Evolutionary conservation across 2,888 invertebrate genomes (phyloP), one percentile per base, ranked within the genome.

Genomic region (Oconnorella tubifera): DNA sequence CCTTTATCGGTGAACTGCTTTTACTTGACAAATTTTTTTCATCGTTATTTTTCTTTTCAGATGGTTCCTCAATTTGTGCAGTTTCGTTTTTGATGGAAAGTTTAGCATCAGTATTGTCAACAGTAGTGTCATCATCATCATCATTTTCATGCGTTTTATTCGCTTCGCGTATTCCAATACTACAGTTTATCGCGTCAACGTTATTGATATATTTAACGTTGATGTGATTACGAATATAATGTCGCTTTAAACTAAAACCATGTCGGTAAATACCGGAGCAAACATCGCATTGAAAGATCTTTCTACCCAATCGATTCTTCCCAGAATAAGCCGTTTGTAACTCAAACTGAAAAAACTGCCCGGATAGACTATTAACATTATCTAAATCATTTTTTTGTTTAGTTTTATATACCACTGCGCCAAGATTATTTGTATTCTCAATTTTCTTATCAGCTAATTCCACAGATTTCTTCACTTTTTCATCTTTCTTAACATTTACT

Each of bases 281-380:
- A n/a, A 85, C 79, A 71, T 85, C 84, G 77, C 85, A 85, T 58
- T 71, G 85, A 78, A 74, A 85, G 81, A 59, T 83, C 78, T 72
- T 86, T 84, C 71, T 65, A 25, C 72, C 72, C 6, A 64, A 49
- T 2, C 69, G 64, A 53, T 64, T 64, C 32, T 59, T 65, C 3
- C 66, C 61, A 33, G 62, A 40, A 27, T 71, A 68, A 23, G 56
- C 19, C 14, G 56, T 33, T 56, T 67, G 56, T 50, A 70, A 49
- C 48, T 68, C 68, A 63, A 71, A 71, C 62, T 68, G 70, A 58
- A 59, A 71, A 33, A 55, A 66, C 10, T 29, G 19, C 6, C 10
- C 57, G 31, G 57, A 6, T 29, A 14, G 10, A 40, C 40, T 19
- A 40, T 40, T 19, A 40, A n/a, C n/a, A n/a, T n/a, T n/a, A n/a